A percentile compares a stretch with the other conserved stretches of the same genome.
Conservation (phyloP, 2,797 vertebrate genomes). For the Labeo calbasu region DNA sequence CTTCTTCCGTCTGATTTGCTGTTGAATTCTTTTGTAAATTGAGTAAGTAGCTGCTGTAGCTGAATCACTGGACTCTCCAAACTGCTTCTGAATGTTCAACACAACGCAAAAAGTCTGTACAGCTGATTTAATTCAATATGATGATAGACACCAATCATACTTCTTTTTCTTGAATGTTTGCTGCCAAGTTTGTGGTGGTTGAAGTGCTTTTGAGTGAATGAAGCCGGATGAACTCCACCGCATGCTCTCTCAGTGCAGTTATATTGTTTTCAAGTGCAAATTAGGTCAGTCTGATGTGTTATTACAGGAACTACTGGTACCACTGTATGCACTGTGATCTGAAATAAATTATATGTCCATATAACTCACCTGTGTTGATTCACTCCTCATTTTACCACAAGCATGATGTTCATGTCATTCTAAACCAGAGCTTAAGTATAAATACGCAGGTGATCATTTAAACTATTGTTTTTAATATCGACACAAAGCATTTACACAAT, state of each 20-base stretch:
- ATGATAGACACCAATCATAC: neutral
- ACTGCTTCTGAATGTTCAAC: constrained; percentile 39
- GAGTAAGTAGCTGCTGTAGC: constrained; percentile 44
- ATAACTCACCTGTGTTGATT: neutral
- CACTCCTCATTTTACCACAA: neutral
- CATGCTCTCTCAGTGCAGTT: constrained; percentile 72
- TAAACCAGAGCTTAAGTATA: neutral
- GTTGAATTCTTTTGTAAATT: constrained; percentile 49
- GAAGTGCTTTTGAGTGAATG: constrained; percentile 54
- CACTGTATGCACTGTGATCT: constrained; percentile 79
- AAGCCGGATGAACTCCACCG: constrained; percentile 58
- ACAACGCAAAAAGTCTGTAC: constrained; percentile 3
- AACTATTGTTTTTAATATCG: neutral
- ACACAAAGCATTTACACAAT: neutral
- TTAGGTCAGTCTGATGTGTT: constrained; percentile 70
- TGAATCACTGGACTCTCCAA: constrained; percentile 39
- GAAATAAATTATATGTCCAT: constrained; percentile 76
- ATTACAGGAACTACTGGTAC: constrained; percentile 71
- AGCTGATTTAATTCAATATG: neutral
- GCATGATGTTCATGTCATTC: too few relatives aligned
- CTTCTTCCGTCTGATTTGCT: constrained; percentile 46
- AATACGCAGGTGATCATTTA: neutral
- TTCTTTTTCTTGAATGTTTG: constrained; percentile 13
- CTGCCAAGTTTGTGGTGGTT: constrained; percentile 52
- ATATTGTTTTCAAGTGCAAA: constrained; percentile 62